Percentiles rank a stretch among this genome's conserved stretches.
phyloP scores from a whole-genome alignment of 2,113 vertebrate genomes.

The Pollimyrus isidori region DNA sequence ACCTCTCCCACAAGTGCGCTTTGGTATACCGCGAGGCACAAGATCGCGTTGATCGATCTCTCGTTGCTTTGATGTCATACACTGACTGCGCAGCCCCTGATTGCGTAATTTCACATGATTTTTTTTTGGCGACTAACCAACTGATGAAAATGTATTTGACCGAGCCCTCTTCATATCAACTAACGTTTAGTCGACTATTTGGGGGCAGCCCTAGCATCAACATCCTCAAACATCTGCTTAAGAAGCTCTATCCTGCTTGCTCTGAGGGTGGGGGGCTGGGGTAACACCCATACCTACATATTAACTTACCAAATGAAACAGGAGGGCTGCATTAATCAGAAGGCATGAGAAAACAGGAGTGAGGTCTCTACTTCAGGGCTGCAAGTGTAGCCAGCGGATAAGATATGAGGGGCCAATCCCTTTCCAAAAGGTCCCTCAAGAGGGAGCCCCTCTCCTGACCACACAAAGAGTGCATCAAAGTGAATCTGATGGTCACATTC shows the following conservation, averaged over 20 bases:
- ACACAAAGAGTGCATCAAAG: background rate
- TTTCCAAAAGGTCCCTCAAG: background rate
- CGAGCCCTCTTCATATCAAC: too few relatives aligned
- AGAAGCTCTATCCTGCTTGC: background rate
- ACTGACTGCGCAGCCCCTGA: too few relatives aligned
- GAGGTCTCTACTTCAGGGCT: background rate
- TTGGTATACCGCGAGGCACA: too few relatives aligned
- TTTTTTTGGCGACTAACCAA: too few relatives aligned
- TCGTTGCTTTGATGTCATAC: too few relatives aligned
- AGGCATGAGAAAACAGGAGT: conserved; percentile 18
- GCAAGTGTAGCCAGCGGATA: background rate
- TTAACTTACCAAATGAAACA: conserved; percentile 73
- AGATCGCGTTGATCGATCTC: too few relatives aligned
- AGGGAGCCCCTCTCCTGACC: background rate
- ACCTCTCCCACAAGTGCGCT: too few relatives aligned
- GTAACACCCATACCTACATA: conserved; percentile 36
- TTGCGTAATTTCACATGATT: too few relatives aligned
- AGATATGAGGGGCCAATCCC: background rate
- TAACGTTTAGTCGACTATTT: too few relatives aligned
- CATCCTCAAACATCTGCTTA: too few relatives aligned
- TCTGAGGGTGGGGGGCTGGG: background rate
- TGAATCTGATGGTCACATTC: background rate
- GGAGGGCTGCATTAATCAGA: conserved; percentile 65
- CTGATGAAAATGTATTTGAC: too few relatives aligned
- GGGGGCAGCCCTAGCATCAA: too few relatives aligned